Conservation (phyloP, 2,113 vertebrate genomes). For the Origma solitaria region DNA sequence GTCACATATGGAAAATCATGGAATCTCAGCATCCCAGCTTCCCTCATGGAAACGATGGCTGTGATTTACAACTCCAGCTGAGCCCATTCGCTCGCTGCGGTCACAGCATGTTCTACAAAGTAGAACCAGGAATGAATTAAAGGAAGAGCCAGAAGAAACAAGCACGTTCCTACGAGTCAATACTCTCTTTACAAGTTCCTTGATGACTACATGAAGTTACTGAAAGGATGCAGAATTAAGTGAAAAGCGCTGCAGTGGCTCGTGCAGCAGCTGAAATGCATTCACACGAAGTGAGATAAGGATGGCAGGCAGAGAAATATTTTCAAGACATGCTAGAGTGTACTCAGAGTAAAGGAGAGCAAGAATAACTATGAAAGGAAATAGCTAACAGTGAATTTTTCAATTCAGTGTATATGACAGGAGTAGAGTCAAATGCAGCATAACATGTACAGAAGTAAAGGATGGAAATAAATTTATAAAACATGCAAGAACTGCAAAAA, state of each 20-base stretch:
- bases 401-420: not conserved
- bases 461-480: not conserved
- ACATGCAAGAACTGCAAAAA: not conserved
- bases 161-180: not conserved
- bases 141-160: slow-evolving; percentile 7
- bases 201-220: slow-evolving; percentile 16
- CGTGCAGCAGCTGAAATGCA: not conserved
- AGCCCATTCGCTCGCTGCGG: not conserved
- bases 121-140: not conserved
- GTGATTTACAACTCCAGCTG: not conserved
- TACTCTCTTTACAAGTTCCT: slow-evolving; percentile 9
- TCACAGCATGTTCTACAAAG: not conserved
- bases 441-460: not conserved
- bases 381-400: not conserved
- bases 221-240: not conserved
- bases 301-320: not conserved
- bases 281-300: not conserved
- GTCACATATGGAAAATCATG: not conserved
- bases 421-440: not conserved
- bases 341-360: not conserved
- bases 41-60: not conserved
- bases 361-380: not conserved
- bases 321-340: not conserved
- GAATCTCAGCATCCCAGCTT: not conserved
- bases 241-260: not conserved